These are phyloP conservation scores for Drosophila athabasca DNA, from an alignment of 1,140 invertebrate genomes.

Conservation along the genomic window DNA sequence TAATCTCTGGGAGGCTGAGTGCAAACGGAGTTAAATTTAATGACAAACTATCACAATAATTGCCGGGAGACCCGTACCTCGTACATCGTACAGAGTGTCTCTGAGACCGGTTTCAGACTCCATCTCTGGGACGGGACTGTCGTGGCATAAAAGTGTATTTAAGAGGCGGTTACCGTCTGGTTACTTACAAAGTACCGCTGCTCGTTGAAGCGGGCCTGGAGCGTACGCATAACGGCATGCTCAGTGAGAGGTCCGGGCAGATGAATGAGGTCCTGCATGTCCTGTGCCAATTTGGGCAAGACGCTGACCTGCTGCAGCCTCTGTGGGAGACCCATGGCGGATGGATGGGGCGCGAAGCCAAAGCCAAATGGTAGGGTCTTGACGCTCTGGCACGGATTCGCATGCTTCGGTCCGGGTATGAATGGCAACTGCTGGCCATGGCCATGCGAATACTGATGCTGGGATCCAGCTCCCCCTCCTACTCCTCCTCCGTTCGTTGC, in stretches of 20 bases:
- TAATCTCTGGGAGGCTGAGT: slow-evolving; percentile 51
- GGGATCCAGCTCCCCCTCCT: slow-evolving; percentile 22
- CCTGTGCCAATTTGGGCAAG: slow-evolving; percentile 58
- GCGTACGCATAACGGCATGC: slow-evolving; percentile 94
- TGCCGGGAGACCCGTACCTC: slow-evolving; percentile 17
- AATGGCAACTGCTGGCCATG: slow-evolving; percentile 60
- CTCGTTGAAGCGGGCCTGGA: slow-evolving; percentile 93
- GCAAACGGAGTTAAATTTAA: slow-evolving; percentile 66
- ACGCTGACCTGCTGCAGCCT: slow-evolving; percentile 34
- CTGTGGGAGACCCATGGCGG: slow-evolving; percentile 17
- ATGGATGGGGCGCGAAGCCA: slow-evolving; percentile 21
- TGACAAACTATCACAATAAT: slow-evolving; percentile 71
- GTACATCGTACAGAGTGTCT: not conserved
- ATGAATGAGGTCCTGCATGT: slow-evolving; percentile 95
- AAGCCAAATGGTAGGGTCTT: slow-evolving; percentile 74
- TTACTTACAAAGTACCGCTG: slow-evolving; percentile 94
- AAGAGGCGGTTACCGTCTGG: slow-evolving; percentile 14
- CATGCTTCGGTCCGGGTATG: slow-evolving; percentile 58
- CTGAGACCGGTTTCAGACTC: slow-evolving; percentile 20
- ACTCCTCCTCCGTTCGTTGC: not conserved
- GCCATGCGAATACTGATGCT: slow-evolving; percentile 13
- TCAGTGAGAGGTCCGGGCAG: slow-evolving; percentile 95
- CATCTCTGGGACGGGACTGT: not conserved
- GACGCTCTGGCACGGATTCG: slow-evolving; percentile 74
- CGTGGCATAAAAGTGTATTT: slow-evolving; percentile 36